These are phyloP conservation scores for Tenrec ecaudatus DNA, from an alignment of 2,113 vertebrate species.

Conservation along the genomic window DNA sequence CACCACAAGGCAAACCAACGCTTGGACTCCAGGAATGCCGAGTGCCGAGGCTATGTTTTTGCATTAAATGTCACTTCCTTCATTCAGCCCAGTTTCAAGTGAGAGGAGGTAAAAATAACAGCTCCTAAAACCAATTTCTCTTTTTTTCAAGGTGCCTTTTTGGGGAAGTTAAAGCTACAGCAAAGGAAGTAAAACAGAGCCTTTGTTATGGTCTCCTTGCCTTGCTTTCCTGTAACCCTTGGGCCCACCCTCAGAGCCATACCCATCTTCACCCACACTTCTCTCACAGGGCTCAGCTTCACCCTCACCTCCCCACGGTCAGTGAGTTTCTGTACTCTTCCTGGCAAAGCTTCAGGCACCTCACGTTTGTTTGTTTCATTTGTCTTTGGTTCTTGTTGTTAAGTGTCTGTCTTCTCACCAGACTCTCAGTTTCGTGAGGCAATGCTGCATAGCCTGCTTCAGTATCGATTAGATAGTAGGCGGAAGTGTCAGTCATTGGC, in stretches of 20 bases:
- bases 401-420: not conserved
- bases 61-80: slow-evolving; percentile 1
- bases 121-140: slow-evolving; percentile 58
- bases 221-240: not conserved
- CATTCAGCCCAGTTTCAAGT: slow-evolving; percentile 22
- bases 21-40: not conserved
- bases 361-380: not conserved
- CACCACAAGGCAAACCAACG: not conserved
- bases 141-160: slow-evolving; percentile 52
- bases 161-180: slow-evolving; percentile 63
- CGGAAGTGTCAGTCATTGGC: not conserved
- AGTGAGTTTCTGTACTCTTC: not conserved
- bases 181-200: slow-evolving; percentile 63
- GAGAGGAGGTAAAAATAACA: slow-evolving; percentile 41
- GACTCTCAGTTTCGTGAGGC: not conserved
- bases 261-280: too few relatives aligned
- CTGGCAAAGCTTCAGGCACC: not conserved
- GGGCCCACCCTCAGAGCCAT: not conserved
- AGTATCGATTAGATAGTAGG: not conserved
- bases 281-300: not conserved
- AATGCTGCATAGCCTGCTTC: not conserved
- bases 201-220: slow-evolving; percentile 21
- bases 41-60: not conserved
- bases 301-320: not conserved
- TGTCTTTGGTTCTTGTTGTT: not conserved